These are phyloP conservation scores for Drosophila trapezifrons DNA, from an alignment of 1,140 invertebrate species.

Conservation along the genomic window DNA sequence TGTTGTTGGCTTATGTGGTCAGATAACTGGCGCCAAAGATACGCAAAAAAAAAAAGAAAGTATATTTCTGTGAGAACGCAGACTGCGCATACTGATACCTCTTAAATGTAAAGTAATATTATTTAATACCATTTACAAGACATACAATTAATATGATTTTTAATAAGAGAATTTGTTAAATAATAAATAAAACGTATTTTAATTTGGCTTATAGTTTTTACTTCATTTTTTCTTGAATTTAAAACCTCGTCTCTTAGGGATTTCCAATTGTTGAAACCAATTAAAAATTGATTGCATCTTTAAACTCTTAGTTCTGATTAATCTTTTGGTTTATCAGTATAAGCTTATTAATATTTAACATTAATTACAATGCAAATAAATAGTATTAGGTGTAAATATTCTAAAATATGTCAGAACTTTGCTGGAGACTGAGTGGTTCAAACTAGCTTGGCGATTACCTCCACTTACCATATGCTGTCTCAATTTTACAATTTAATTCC, in stretches of 20 bases:
- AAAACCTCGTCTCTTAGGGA: no score
- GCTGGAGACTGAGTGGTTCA: not conserved
- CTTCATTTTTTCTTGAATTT: no score
- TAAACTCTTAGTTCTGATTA: no score
- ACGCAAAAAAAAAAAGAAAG: slow-evolving; percentile 31
- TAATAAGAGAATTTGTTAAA: not conserved
- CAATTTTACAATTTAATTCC: slow-evolving; percentile 23
- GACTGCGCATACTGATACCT: not conserved
- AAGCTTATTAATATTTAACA: no score
- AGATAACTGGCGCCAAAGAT: slow-evolving; percentile 59
- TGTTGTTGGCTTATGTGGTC: slow-evolving; percentile 29
- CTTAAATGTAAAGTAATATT: not conserved
- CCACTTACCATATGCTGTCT: slow-evolving; percentile 18
- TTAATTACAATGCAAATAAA: no score
- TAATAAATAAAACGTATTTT: no score
- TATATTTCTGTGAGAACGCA: slow-evolving; percentile 3
- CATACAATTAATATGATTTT: not conserved
- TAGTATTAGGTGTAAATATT: no score
- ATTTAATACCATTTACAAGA: not conserved
- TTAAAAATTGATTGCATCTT: no score
- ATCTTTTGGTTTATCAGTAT: no score
- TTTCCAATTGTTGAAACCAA: no score
- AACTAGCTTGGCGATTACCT: not conserved
- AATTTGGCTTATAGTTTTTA: no score
- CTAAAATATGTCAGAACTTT: not conserved